Percentiles rank a stretch among this genome's conserved stretches.
phyloP scores from a whole-genome alignment of 2,888 invertebrate species.

The Nipponacmea schrenckii region DNA sequence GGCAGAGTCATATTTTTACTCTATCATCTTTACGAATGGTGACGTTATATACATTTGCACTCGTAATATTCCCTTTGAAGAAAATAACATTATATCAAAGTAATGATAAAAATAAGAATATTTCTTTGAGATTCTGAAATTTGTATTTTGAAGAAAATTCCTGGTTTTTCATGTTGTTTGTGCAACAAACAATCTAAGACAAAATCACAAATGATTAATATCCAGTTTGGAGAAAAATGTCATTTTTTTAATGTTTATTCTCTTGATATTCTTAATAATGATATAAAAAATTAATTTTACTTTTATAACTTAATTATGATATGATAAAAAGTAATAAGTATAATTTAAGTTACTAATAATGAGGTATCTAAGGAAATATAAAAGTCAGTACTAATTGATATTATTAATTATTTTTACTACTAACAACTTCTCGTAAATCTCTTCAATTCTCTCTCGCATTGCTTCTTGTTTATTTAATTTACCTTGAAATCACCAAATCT shows the following conservation, averaged over 20 bases:
- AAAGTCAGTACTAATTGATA: neutral
- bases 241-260: too few relatives aligned
- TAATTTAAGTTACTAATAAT: too few relatives aligned
- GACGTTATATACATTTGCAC: constrained; percentile 7
- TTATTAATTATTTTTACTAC: constrained; percentile 4
- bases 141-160: neutral
- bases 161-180: neutral
- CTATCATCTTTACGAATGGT: neutral
- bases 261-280: too few relatives aligned
- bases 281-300: too few relatives aligned
- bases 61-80: constrained; percentile 3
- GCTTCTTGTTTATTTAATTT: constrained; percentile 7
- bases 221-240: too few relatives aligned
- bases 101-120: neutral
- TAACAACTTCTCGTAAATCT: neutral
- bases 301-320: too few relatives aligned
- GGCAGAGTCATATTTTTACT: neutral
- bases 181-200: neutral
- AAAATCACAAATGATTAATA: too few relatives aligned
- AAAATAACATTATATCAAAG: constrained; percentile 5
- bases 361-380: too few relatives aligned
- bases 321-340: too few relatives aligned
- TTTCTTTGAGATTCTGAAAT: neutral
- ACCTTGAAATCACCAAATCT: neutral
- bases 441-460: neutral